phyloP scores from a whole-genome alignment of 2,888 invertebrate genomes.

The Drosophila longiperda region DNA sequence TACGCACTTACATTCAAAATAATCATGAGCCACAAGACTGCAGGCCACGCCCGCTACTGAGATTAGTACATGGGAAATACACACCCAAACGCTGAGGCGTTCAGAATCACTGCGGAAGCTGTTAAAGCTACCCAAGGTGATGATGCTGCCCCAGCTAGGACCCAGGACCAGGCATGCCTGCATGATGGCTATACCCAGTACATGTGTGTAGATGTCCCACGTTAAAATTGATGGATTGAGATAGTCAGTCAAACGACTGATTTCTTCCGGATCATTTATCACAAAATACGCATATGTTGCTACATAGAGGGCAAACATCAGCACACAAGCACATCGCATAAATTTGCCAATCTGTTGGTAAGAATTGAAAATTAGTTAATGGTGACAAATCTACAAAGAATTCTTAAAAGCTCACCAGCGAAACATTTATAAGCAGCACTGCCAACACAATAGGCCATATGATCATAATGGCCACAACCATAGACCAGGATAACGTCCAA shows the following conservation, averaged over 20 bases:
- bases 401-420: slow-evolving; percentile 68
- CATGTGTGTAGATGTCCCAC: slow-evolving; percentile 41
- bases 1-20: slow-evolving; percentile 76
- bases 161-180: slow-evolving; percentile 90
- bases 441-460: slow-evolving; percentile 76
- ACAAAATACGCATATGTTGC: slow-evolving; percentile 75
- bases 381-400: not conserved
- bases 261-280: slow-evolving; percentile 62
- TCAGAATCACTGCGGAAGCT: slow-evolving; percentile 90
- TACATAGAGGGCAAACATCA: slow-evolving; percentile 76
- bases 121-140: slow-evolving; percentile 94
- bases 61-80: slow-evolving; percentile 75
- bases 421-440: slow-evolving; percentile 72
- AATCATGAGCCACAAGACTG: slow-evolving; percentile 81
- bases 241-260: slow-evolving; percentile 55
- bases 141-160: slow-evolving; percentile 93
- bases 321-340: slow-evolving; percentile 76
- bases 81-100: slow-evolving; percentile 77
- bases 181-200: slow-evolving; percentile 63
- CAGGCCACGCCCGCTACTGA: slow-evolving; percentile 74
- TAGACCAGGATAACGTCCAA: slow-evolving; percentile 73
- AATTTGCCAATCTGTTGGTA: slow-evolving; percentile 79
- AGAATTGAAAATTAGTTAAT: not conserved
- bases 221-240: slow-evolving; percentile 61
- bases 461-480: slow-evolving; percentile 67